These are phyloP conservation scores for Typhlichthys subterraneus DNA, from an alignment of 2,797 vertebrate genomes.

Conservation along the genomic window DNA sequence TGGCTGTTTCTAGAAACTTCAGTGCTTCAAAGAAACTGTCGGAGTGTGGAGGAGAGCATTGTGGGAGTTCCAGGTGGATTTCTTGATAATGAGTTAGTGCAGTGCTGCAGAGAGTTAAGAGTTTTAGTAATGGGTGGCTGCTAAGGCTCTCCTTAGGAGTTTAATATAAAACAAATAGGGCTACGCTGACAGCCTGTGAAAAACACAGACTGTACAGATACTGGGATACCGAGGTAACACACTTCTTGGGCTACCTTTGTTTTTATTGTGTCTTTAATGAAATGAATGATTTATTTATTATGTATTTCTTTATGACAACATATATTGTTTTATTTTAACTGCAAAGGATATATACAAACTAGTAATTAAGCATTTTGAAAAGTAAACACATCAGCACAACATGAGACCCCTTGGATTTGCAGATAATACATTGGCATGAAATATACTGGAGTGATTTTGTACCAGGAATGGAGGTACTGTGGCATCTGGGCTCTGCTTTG, in stretches of 20 bases:
- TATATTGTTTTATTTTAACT: no score
- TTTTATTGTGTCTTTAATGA: slow-evolving; percentile 27
- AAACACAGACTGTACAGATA: slow-evolving; percentile 73
- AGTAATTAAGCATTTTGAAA: no score
- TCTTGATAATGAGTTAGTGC: slow-evolving; percentile 80
- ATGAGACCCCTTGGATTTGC: slow-evolving; percentile 8
- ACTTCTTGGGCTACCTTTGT: slow-evolving; percentile 43
- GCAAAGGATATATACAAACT: background rate
- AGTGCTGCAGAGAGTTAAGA: slow-evolving; percentile 67
- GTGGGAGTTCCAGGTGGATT: slow-evolving; percentile 85
- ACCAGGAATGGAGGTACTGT: no score
- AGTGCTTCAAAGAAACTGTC: slow-evolving; percentile 76
- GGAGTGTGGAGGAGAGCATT: slow-evolving; percentile 79
- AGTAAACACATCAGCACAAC: slow-evolving; percentile 2
- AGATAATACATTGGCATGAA: slow-evolving; percentile 9
- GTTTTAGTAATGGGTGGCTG: slow-evolving; percentile 82
- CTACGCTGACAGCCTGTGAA: slow-evolving; percentile 69
- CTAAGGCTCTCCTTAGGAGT: slow-evolving; percentile 72
- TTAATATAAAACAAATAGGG: slow-evolving; percentile 81
- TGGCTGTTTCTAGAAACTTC: slow-evolving; percentile 73
- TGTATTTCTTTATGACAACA: background rate
- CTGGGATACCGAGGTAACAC: slow-evolving; percentile 11
- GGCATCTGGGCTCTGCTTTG: no score
- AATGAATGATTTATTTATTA: slow-evolving; percentile 53
- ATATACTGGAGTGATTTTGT: slow-evolving; percentile 1